phyloP scores from a whole-genome alignment of 2,797 vertebrate species.

The Spinus pinus region DNA sequence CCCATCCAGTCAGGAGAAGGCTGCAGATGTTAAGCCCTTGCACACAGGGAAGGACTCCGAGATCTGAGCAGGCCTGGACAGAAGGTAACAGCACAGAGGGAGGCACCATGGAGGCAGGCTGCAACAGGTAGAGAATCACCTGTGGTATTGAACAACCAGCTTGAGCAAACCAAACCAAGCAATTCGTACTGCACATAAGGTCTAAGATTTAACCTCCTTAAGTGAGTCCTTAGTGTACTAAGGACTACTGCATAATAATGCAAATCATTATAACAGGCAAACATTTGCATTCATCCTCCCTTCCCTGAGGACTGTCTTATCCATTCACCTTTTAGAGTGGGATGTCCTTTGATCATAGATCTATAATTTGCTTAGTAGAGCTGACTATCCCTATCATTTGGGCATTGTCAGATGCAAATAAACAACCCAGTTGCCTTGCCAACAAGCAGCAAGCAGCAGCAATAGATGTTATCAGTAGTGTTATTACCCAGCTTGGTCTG shows the following conservation, averaged over 20 bases:
- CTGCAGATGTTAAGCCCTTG: background rate
- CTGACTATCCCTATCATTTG: background rate
- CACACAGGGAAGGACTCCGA: background rate
- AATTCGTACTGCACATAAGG: background rate
- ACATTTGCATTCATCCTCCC: background rate
- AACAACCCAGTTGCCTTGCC: background rate
- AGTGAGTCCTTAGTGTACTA: background rate
- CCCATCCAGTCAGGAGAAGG: background rate
- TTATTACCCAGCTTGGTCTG: background rate
- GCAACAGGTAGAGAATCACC: background rate
- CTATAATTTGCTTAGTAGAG: background rate
- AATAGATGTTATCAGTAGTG: background rate
- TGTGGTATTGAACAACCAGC: background rate
- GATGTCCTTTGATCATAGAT: background rate
- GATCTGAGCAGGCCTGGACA: background rate
- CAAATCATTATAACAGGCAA: background rate
- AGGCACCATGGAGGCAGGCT: background rate
- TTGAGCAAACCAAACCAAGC: background rate
- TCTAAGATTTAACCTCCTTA: background rate
- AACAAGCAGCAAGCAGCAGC: background rate
- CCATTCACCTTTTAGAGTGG: background rate
- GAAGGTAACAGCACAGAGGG: background rate
- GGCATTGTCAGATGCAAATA: background rate
- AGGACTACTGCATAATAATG: background rate
- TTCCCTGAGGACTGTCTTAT: background rate